phyloP scores from a whole-genome alignment of 2,797 vertebrate species.

The Rhinella marina region DNA sequence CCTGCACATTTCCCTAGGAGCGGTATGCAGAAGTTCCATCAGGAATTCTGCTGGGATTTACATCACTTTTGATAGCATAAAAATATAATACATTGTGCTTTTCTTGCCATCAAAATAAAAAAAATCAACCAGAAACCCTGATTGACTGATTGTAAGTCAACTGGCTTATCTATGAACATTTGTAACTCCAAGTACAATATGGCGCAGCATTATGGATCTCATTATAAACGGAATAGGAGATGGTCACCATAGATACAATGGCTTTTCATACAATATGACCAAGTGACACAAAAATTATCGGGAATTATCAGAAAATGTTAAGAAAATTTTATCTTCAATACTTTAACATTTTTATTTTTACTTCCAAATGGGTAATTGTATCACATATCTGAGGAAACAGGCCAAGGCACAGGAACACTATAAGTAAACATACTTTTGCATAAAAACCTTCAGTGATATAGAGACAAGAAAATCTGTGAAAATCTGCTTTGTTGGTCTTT shows the following conservation, averaged over 20 bases:
- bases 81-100: too few relatives aligned
- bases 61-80: too few relatives aligned
- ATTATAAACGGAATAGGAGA: background rate
- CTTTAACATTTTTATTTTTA: background rate
- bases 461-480: background rate
- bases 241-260: background rate
- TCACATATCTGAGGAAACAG: background rate
- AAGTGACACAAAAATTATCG: background rate
- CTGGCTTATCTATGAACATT: background rate
- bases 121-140: too few relatives aligned
- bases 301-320: background rate
- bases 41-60: too few relatives aligned
- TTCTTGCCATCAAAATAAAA: too few relatives aligned
- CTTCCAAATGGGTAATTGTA: background rate
- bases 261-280: background rate
- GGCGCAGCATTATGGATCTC: background rate
- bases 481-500: background rate
- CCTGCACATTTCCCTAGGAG: too few relatives aligned
- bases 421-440: background rate
- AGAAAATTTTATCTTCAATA: background rate
- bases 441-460: background rate
- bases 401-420: background rate
- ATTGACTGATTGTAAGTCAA: too few relatives aligned
- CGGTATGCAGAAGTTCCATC: too few relatives aligned
- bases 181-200: background rate